Evolutionary conservation across 2,888 invertebrate species (phyloP), one percentile per base, ranked within the genome.

Genomic region (Gibbula magus): DNA sequence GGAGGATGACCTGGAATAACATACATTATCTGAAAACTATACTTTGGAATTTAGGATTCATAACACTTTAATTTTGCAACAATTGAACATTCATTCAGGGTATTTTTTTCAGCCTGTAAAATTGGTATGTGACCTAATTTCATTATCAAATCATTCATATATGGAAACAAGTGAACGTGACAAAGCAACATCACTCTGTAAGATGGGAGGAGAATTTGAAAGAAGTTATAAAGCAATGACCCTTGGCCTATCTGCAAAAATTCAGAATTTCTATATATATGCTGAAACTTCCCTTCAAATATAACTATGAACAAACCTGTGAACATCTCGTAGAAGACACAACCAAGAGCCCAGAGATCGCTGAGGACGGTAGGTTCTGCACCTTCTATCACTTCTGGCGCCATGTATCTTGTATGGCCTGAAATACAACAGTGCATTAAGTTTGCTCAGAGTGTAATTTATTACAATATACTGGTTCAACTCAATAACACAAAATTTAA

Each of bases 261-360:
- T n/a, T n/a, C n/a, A n/a, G n/a, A n/a, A n/a, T n/a, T n/a, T n/a
- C n/a, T n/a, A n/a, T n/a, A n/a, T n/a, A n/a, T n/a, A n/a, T n/a
- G n/a, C n/a, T n/a, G n/a, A n/a, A n/a, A n/a, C n/a, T n/a, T n/a
- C n/a, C n/a, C n/a, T n/a, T n/a, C n/a, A n/a, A n/a, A n/a, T n/a
- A n/a, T n/a, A n/a, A n/a, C 8, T 3, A 35, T 5, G 35, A 35
- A 35, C 45, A 45, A 45, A 91, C 93, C 93, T 81, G 92, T 90
- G 81, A 89, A 93, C 90, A 93, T 89, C 81, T 93, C 91, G 86
- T 92, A 93, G 53, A 93, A 80, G 22, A 93, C 88, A 87, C 91
- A 92, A 13, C 93, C 93, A 4, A 93, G 87, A 3, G 92, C 90
- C 92, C 93, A 93, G 8, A 93, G 83, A 84, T 93, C 93, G 87